phyloP scores from a whole-genome alignment of 1,140 invertebrate species.

The Drosophila nigrodunni region DNA sequence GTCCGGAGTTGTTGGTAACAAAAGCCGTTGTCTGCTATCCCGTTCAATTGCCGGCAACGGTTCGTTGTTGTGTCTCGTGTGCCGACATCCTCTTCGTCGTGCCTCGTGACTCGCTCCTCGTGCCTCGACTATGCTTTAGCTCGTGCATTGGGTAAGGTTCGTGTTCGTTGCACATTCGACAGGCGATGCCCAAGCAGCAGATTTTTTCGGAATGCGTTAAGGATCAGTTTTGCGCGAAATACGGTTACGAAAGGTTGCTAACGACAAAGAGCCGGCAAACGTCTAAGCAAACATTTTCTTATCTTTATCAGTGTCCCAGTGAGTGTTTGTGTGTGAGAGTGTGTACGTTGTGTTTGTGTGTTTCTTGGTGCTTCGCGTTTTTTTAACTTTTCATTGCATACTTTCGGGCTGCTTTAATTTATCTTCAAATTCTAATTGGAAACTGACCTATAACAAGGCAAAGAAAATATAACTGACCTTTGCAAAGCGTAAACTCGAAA shows the following conservation, averaged over 20 bases:
- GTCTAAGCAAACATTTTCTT: constrained; percentile 63
- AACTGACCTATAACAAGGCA: constrained; percentile 56
- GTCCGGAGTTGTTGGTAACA: constrained; percentile 49
- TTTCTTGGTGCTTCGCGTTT: constrained; percentile 29
- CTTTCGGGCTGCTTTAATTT: neutral
- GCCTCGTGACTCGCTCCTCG: constrained; percentile 20
- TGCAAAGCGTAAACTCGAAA: constrained; percentile 13
- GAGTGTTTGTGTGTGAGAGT: constrained; percentile 24
- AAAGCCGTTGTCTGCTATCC: constrained; percentile 31
- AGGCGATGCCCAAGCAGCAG: constrained; percentile 55
- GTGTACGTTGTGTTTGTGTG: neutral
- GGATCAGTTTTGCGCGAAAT: constrained; percentile 85
- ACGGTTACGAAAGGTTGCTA: constrained; percentile 84
- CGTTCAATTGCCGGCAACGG: constrained; percentile 56
- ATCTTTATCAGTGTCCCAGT: constrained; percentile 33
- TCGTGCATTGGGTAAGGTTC: constrained; percentile 76
- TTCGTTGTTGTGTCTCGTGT: constrained; percentile 51
- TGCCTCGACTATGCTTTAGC: constrained; percentile 7
- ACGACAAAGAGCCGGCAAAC: constrained; percentile 62
- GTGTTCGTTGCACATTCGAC: constrained; percentile 77
- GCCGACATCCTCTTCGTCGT: constrained; percentile 33
- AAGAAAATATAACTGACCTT: constrained; percentile 56
- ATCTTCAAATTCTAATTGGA: constrained; percentile 5
- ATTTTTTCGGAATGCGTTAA: constrained; percentile 82
- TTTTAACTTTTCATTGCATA: constrained; percentile 21